Evolutionary conservation across 2,888 invertebrate genomes (phyloP).

Genomic region (Phoenoteleia sp.): DNA sequence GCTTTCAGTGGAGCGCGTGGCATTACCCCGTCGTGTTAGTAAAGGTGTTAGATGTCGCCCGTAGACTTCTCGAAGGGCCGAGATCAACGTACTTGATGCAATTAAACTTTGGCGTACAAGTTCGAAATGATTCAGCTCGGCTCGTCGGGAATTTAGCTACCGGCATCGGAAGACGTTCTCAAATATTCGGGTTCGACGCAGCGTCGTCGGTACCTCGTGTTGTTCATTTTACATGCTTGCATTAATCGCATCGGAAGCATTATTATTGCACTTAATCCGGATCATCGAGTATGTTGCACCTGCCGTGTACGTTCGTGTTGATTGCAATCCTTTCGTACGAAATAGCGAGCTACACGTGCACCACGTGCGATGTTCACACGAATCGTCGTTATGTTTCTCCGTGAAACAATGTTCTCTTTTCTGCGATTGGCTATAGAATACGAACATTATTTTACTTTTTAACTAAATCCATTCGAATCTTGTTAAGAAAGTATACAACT

Average conservation of each 20-base stretch:
- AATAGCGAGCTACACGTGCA: constrained; percentile 10
- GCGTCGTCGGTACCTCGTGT: constrained; percentile 32
- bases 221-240: constrained; percentile 61
- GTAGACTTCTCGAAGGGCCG: constrained; percentile 60
- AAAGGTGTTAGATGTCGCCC: constrained; percentile 64
- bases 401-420: constrained; percentile 14
- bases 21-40: constrained; percentile 53
- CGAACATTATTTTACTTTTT: background rate
- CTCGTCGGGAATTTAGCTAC: constrained; percentile 67
- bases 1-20: constrained; percentile 62
- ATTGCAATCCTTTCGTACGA: constrained; percentile 37
- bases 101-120: constrained; percentile 75
- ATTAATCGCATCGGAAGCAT: constrained; percentile 38
- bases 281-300: constrained; percentile 62
- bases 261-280: constrained; percentile 61
- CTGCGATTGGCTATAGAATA: background rate
- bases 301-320: constrained; percentile 33
- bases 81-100: constrained; percentile 74
- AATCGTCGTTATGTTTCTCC: constrained; percentile 26
- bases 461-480: too few species aligned
- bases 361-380: constrained; percentile 49
- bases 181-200: constrained; percentile 32
- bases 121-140: constrained; percentile 72
- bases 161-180: constrained; percentile 56
- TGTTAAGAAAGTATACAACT: too few species aligned